Evolutionary conservation across 2,888 invertebrate genomes (phyloP).

Genomic region (Congeria kusceri): DNA sequence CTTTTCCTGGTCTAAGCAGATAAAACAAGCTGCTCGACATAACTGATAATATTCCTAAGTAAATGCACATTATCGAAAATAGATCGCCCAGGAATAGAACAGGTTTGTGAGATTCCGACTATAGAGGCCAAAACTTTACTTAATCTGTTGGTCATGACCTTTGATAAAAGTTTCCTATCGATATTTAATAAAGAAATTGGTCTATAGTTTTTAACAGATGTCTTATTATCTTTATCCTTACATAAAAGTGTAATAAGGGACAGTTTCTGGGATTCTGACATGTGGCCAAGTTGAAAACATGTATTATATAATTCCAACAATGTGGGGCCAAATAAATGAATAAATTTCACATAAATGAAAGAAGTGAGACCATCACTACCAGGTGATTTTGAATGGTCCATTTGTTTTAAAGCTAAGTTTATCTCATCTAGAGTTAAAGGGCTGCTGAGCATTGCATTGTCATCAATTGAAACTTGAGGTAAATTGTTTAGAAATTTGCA

Average conservation of each 20-base stretch:
- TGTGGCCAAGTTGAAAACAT: too few relatives aligned
- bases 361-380: too few relatives aligned
- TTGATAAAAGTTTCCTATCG: slow-evolving; percentile 66
- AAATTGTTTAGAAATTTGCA: too few relatives aligned
- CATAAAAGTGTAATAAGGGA: slow-evolving; percentile 56
- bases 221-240: slow-evolving; percentile 51
- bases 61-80: slow-evolving; percentile 62
- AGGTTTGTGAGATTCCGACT: slow-evolving; percentile 62
- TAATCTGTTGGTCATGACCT: slow-evolving; percentile 54
- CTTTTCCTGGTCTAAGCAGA: slow-evolving; percentile 67
- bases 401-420: too few relatives aligned
- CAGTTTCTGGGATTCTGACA: too few relatives aligned
- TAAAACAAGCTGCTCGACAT: slow-evolving; percentile 55
- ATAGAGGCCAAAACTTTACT: slow-evolving; percentile 39
- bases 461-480: too few relatives aligned
- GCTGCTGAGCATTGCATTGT: too few relatives aligned
- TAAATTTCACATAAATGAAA: too few relatives aligned
- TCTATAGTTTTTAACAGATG: slow-evolving; percentile 58
- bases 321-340: too few relatives aligned
- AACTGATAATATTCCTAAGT: slow-evolving; percentile 48
- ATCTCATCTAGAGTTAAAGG: too few relatives aligned
- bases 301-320: too few relatives aligned
- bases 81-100: slow-evolving; percentile 63
- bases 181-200: slow-evolving; percentile 66
- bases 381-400: too few relatives aligned